Evolutionary conservation across 2,888 invertebrate genomes (phyloP).

Genomic region (Dicranocentrus wangi): DNA sequence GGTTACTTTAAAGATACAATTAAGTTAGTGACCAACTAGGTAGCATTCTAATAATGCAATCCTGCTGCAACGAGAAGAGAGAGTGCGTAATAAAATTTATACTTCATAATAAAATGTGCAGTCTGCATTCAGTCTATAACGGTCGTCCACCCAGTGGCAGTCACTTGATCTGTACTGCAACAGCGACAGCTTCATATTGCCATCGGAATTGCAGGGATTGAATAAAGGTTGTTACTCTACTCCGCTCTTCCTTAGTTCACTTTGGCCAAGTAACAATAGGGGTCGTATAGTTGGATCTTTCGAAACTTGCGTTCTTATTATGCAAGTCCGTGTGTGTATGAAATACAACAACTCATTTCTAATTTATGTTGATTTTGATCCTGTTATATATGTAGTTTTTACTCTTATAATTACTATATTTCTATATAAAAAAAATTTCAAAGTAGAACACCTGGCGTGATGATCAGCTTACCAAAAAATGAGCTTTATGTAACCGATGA

Average conservation of each 20-base stretch:
- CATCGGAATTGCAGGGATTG: neutral
- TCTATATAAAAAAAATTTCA: slow-evolving; percentile 8
- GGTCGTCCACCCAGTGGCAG: too few relatives aligned
- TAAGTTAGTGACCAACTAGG: too few relatives aligned
- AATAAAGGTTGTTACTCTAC: neutral
- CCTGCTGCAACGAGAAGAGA: slow-evolving; percentile 29
- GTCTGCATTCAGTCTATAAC: too few relatives aligned
- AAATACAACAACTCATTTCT: neutral
- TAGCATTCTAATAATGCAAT: neutral
- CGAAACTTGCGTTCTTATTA: slow-evolving; percentile 55
- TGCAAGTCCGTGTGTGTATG: slow-evolving; percentile 37
- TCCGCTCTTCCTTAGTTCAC: slow-evolving; percentile 48
- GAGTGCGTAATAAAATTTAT: too few relatives aligned
- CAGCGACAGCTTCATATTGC: slow-evolving; percentile 36
- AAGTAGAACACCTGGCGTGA: slow-evolving; percentile 15
- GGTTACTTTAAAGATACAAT: too few relatives aligned
- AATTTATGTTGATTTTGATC: neutral
- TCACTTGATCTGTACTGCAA: slow-evolving; percentile 1
- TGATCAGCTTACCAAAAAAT: slow-evolving; percentile 1
- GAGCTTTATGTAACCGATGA: neutral
- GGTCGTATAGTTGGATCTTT: slow-evolving; percentile 57
- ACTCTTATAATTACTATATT: slow-evolving; percentile 11
- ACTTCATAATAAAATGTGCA: too few relatives aligned
- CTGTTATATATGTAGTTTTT: neutral
- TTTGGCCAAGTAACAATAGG: slow-evolving; percentile 33